Conservation (phyloP, 1,140 invertebrate species). For the Heliothis subflexa region DNA sequence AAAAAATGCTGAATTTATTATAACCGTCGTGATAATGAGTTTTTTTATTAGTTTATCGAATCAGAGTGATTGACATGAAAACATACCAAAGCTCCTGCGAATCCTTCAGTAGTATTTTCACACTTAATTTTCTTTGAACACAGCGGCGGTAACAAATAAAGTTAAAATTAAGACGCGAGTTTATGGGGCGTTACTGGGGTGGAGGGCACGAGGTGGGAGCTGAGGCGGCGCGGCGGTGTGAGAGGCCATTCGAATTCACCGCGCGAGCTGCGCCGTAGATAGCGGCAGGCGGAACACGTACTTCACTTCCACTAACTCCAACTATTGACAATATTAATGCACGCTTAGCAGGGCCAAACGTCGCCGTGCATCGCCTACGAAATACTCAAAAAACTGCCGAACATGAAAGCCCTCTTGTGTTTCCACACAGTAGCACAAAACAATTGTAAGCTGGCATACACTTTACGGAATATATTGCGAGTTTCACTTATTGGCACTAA, state of each 20-base stretch:
- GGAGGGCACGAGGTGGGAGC: slow-evolving; percentile 66
- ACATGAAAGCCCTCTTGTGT: neutral
- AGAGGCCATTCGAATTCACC: slow-evolving; percentile 84
- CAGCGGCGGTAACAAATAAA: slow-evolving; percentile 84
- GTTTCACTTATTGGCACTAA: slow-evolving; percentile 69
- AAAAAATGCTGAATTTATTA: neutral
- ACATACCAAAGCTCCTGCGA: slow-evolving; percentile 69
- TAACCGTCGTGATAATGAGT: neutral
- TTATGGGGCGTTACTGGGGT: slow-evolving; percentile 83
- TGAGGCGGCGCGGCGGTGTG: slow-evolving; percentile 63
- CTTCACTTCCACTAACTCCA: slow-evolving; percentile 85
- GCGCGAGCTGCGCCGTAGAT: slow-evolving; percentile 83
- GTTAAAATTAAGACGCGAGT: slow-evolving; percentile 86
- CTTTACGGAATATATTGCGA: slow-evolving; percentile 11
- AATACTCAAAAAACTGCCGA: slow-evolving; percentile 60
- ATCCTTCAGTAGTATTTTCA: slow-evolving; percentile 80
- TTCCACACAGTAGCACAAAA: slow-evolving; percentile 11
- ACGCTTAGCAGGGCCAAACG: slow-evolving; percentile 83
- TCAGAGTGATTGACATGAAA: slow-evolving; percentile 45
- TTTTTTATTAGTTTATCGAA: slow-evolving; percentile 14
- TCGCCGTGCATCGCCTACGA: slow-evolving; percentile 72
- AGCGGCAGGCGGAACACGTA: slow-evolving; percentile 85
- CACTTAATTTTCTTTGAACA: slow-evolving; percentile 85
- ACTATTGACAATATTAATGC: slow-evolving; percentile 86
- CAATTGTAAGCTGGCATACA: neutral